phyloP scores from a whole-genome alignment of 2,113 vertebrate genomes.

The Sinocyclocheilus anophthalmus region DNA sequence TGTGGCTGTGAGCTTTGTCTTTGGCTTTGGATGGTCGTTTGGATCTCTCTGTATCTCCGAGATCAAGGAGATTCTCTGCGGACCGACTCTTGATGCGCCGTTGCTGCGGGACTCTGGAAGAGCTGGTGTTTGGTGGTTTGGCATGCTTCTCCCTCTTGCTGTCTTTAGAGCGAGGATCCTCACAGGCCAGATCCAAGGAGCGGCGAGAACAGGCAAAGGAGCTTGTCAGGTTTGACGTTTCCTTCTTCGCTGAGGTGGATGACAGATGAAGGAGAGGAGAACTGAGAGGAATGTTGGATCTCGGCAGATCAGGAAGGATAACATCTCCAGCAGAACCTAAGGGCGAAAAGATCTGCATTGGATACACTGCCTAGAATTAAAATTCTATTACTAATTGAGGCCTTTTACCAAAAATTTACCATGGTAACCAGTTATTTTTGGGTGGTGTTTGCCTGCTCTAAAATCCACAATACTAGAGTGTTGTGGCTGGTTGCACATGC shows the following conservation, averaged over 20 bases:
- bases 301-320: constrained; percentile 66
- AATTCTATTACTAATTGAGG: constrained; percentile 50
- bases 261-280: constrained; percentile 70
- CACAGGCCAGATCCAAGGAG: constrained; percentile 28
- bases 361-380: constrained; percentile 61
- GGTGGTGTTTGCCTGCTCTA: background rate
- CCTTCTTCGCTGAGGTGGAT: constrained; percentile 70
- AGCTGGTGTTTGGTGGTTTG: constrained; percentile 52
- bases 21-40: constrained; percentile 58
- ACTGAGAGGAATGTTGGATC: constrained; percentile 62
- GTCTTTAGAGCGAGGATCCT: constrained; percentile 62
- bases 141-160: constrained; percentile 60
- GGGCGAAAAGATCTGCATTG: constrained; percentile 67
- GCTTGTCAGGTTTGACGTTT: constrained; percentile 62
- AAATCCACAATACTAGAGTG: no score
- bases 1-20: constrained; percentile 58
- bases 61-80: constrained; percentile 66
- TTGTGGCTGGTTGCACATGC: background rate
- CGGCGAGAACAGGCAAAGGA: constrained; percentile 48
- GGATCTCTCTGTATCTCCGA: constrained; percentile 73
- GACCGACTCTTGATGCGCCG: constrained; percentile 61
- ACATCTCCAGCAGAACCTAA: constrained; percentile 54
- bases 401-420: background rate
- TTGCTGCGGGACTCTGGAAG: constrained; percentile 62
- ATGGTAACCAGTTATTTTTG: background rate